Conservation (phyloP, 2,888 invertebrate species). For the Melanchra persicariae region DNA sequence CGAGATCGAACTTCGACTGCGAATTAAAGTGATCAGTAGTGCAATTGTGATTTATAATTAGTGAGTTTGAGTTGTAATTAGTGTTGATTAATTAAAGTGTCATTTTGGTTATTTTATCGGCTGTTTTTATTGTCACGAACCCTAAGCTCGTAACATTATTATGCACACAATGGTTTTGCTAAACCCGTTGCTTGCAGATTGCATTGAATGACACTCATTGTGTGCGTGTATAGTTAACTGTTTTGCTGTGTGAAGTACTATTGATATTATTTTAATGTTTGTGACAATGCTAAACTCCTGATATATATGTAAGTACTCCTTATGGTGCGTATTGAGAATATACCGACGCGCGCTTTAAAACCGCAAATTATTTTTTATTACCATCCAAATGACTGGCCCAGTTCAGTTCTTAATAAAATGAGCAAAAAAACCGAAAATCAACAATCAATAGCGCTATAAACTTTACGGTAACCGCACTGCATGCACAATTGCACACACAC, state of each 20-base stretch:
- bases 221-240: too few relatives aligned
- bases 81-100: too few relatives aligned
- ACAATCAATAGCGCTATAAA: not conserved
- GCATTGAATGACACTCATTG: too few relatives aligned
- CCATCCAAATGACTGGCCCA: not conserved
- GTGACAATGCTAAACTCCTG: not conserved
- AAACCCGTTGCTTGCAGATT: slow-evolving; percentile 29
- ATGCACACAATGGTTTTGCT: slow-evolving; percentile 36
- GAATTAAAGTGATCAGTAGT: too few relatives aligned
- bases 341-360: not conserved
- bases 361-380: not conserved
- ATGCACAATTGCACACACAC: slow-evolving; percentile 13
- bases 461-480: not conserved
- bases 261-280: not conserved
- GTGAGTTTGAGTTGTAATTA: too few relatives aligned
- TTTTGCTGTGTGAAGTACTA: slow-evolving; percentile 36
- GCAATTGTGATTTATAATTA: too few relatives aligned
- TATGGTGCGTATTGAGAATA: too few relatives aligned
- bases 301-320: not conserved
- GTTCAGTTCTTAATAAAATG: not conserved
- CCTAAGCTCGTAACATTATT: too few relatives aligned
- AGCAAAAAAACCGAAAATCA: not conserved
- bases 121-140: too few relatives aligned
- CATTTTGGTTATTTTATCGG: too few relatives aligned
- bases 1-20: too few relatives aligned